Evolutionary conservation across 2,113 vertebrate species (phyloP), one percentile per base, ranked within the genome.

Genomic region (Crocuta crocuta): DNA sequence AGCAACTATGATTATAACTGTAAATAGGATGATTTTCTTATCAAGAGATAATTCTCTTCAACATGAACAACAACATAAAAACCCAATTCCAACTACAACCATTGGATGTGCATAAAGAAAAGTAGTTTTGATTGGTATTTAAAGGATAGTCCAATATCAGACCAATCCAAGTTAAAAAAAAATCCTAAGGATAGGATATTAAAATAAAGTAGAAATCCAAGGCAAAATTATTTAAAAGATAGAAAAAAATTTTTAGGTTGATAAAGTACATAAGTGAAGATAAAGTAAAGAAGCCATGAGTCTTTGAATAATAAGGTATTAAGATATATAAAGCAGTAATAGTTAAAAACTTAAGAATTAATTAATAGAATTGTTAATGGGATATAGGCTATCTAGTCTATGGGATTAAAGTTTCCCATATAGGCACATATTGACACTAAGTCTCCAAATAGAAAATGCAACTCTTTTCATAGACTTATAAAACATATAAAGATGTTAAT

Each of bases 401-500:
- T 85, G 61, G 7, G 9, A 85, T 86, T 86, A 84, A 84, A 85
- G 79, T 86, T 63, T 70, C 85, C 33, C 65, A 35, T 65, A 58
- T 13, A 86, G 48, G 24, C 55, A 83, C 15, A 19, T 61, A 31
- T 70, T 73, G 17, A 96, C 53, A 16, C 33, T 58, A 84, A 81
- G 86, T 71, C 24, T 80, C 86, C 12, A 92, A 89, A 73, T 33
- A 70, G 4, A 82, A 97, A 94, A 73, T 89, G 7, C 26, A 96
- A 88, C 68, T 87, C 11, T 91, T 89, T 48, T 82, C 55, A 90
- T 7, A 74, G 33, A 11, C 58, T 96, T 79, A 68, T 68, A 21
- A 94, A 90, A 84, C n/a, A 91, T 81, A 83, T 96, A 31, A 33
- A 84, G 89, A 84, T 88, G 55, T 55, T 95, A 50, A 86, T 45